Evolutionary conservation across 2,888 invertebrate genomes (phyloP).

Genomic region (Microctonus aethiopoides): DNA sequence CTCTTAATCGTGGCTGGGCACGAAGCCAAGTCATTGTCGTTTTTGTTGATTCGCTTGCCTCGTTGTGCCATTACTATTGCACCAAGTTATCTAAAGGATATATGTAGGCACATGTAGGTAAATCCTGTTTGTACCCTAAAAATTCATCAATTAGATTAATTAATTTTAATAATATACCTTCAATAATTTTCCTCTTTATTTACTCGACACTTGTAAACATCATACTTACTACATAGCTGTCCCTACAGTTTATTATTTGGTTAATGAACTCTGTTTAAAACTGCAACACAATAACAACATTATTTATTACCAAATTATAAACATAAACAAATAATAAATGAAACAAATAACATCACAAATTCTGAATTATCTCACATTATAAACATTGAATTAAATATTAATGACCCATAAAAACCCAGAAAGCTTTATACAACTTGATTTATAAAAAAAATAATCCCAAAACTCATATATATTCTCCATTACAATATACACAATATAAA

Average conservation of each 20-base stretch:
- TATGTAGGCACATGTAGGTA: conserved; percentile 64
- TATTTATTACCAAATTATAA: background rate
- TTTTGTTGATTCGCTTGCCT: conserved; percentile 80
- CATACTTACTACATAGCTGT: conserved; percentile 74
- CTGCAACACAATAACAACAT: conserved; percentile 51
- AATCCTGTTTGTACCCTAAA: conserved; percentile 59
- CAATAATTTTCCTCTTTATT: background rate
- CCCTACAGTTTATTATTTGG: conserved; percentile 63
- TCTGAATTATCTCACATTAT: too few relatives aligned
- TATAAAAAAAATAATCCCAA: too few relatives aligned
- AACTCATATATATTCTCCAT: too few relatives aligned
- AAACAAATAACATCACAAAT: background rate
- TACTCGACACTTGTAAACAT: background rate
- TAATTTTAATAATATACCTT: too few relatives aligned
- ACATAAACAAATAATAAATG: too few relatives aligned
- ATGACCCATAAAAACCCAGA: too few relatives aligned
- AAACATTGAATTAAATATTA: too few relatives aligned
- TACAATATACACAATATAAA: background rate
- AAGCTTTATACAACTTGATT: too few relatives aligned
- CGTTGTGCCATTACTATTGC: conserved; percentile 78
- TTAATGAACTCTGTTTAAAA: conserved; percentile 57
- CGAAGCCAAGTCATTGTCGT: conserved; percentile 75
- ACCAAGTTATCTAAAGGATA: conserved; percentile 60
- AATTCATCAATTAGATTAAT: background rate
- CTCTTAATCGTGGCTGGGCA: conserved; percentile 74